phyloP scores from a whole-genome alignment of 2,888 invertebrate genomes.

The Drosophila robusta region DNA sequence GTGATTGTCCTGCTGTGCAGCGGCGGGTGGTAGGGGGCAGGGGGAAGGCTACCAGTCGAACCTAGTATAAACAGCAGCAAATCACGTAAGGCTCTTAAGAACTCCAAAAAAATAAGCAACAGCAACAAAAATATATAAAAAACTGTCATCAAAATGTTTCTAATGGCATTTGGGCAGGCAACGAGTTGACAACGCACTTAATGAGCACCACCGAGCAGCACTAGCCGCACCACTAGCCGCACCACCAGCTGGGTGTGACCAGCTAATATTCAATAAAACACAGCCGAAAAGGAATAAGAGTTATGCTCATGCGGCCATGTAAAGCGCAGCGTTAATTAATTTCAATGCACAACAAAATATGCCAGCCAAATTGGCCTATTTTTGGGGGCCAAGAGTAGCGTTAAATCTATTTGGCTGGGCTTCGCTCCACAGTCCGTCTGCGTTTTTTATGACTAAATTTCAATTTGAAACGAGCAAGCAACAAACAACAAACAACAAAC shows the following conservation, averaged over 20 bases:
- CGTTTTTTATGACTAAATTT: slow-evolving; percentile 76
- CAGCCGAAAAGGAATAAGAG: slow-evolving; percentile 33
- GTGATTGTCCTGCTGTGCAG: slow-evolving; percentile 53
- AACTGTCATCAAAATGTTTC: slow-evolving; percentile 79
- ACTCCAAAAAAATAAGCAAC: slow-evolving; percentile 16
- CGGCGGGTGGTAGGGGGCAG: neutral
- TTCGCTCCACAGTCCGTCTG: slow-evolving; percentile 16
- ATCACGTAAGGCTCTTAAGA: slow-evolving; percentile 68
- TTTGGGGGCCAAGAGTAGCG: slow-evolving; percentile 57
- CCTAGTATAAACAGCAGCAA: slow-evolving; percentile 56
- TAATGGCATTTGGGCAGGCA: slow-evolving; percentile 82
- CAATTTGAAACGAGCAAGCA: slow-evolving; percentile 61
- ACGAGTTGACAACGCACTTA: slow-evolving; percentile 72
- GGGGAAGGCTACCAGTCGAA: neutral
- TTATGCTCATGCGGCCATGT: slow-evolving; percentile 70
- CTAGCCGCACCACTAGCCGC: neutral
- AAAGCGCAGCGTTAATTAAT: slow-evolving; percentile 73
- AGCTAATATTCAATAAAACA: slow-evolving; percentile 73
- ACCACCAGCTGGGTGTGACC: slow-evolving; percentile 55
- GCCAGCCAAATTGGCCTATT: slow-evolving; percentile 17
- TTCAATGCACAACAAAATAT: slow-evolving; percentile 48
- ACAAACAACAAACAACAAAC: slow-evolving; percentile 64
- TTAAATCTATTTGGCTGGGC: slow-evolving; percentile 63
- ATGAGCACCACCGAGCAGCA: slow-evolving; percentile 42
- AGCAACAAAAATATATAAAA: slow-evolving; percentile 9